Base-by-base conservation (phyloP, 2,888 invertebrate genomes). In the Spodoptera littoralis region DNA sequence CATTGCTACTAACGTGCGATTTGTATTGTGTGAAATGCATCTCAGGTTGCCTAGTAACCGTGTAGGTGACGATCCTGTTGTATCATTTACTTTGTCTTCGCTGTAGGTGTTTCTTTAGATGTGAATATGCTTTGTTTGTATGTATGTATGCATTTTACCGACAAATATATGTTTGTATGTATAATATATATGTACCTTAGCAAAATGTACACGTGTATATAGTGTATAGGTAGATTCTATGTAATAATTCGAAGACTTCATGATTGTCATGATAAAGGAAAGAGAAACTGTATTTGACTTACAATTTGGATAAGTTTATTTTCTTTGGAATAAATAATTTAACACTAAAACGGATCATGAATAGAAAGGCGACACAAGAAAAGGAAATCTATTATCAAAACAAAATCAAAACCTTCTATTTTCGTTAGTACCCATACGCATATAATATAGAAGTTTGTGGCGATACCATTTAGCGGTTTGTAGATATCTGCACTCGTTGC, bases 1-100 rank as follows among this genome's bases (percentile, higher is more conserved):
- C 55, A 47, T 57, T 69, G 66, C 54, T 48, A 43, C 59, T 70
- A 60, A 65, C 51, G 36, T 67, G 55, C 43, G 48, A 64, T 57
- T 60, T 73, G 63, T 48, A 57, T 44, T 50, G 43, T 64, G 47
- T 24, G 48, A 62, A 56, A 24, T 53, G 18, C 27, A 42, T 43
- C 60, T 61, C 53, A 24, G 24, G 67, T 70, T 67, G 46, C 63
- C 41, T 27, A 49, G 43, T 42, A 63, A 52, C 24, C 4, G 5
- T 2, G 44, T 58, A 46, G 45, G 68, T 50, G 43, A 60, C 41
- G 50, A 62, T 24, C 52, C 18, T 49, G 42, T 22, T 49, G 42
- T 22, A 54, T 51, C 66, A 60, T 47, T 43, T 30, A 8, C 13
- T 12, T 41, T 24, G 30, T 52, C 22, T 43, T 46, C 41, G 22